Conservation (phyloP, 2,888 invertebrate species). For the Bugula neritina region DNA sequence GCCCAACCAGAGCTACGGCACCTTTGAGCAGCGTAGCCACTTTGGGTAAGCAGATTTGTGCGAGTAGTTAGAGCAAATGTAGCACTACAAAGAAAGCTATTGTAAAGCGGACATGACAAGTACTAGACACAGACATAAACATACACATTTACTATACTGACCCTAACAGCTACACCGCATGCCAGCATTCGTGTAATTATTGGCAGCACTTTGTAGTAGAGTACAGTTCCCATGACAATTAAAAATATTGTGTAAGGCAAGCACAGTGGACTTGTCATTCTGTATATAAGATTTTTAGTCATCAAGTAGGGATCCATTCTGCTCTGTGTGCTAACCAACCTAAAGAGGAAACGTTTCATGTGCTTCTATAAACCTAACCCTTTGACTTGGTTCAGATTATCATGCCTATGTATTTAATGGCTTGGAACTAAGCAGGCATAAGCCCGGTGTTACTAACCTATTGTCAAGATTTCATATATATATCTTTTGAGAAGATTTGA, state of each 20-base stretch:
- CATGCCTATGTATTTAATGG: too few relatives aligned
- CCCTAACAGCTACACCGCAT: slow-evolving; percentile 25
- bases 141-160: background rate
- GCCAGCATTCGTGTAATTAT: background rate
- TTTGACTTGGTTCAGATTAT: too few relatives aligned
- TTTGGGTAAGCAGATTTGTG: background rate
- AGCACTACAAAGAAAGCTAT: slow-evolving; percentile 17
- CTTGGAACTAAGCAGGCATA: too few relatives aligned
- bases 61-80: background rate
- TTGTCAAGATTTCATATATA: too few relatives aligned
- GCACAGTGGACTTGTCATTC: slow-evolving; percentile 24
- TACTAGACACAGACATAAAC: background rate
- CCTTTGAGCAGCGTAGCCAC: slow-evolving; percentile 24
- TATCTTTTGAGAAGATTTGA: too few relatives aligned
- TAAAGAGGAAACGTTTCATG: too few relatives aligned
- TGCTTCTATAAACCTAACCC: too few relatives aligned
- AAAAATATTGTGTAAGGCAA: slow-evolving; percentile 12
- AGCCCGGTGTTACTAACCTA: too few relatives aligned
- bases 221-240: slow-evolving; percentile 4
- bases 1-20: slow-evolving; percentile 14
- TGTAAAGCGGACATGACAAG: slow-evolving; percentile 13
- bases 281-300: slow-evolving; percentile 11
- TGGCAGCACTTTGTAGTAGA: slow-evolving; percentile 20
- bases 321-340: too few relatives aligned
- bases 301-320: slow-evolving; percentile 22